A percentile compares a stretch with the other conserved stretches of the same genome.
Evolutionary conservation across 2,797 vertebrate species (phyloP).

Genomic region (Hippopotamyrus pictus): DNA sequence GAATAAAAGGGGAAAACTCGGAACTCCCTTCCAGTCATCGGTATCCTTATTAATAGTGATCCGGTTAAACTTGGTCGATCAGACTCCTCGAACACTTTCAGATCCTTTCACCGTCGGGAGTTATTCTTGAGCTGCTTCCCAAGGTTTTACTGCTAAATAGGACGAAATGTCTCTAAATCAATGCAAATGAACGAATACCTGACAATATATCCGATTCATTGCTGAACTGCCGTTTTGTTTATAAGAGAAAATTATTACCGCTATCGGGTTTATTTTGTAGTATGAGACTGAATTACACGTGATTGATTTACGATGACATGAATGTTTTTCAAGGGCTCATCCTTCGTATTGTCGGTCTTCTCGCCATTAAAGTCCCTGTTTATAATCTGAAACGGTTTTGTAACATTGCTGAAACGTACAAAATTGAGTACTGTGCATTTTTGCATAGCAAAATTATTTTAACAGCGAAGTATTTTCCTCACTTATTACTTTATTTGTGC

Average conservation of each 20-base stretch:
- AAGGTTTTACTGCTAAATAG: not conserved
- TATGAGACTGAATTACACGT: slow-evolving; percentile 3
- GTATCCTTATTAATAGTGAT: not conserved
- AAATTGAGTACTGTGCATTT: not conserved
- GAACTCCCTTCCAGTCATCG: not conserved
- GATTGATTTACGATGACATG: not conserved
- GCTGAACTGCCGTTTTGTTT: not conserved
- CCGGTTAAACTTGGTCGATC: not conserved
- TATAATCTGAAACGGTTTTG: not conserved
- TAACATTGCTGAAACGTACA: not conserved
- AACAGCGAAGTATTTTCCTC: not conserved
- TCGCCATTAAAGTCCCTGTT: not conserved
- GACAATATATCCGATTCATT: not conserved
- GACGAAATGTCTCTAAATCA: not conserved
- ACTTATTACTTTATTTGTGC: not conserved
- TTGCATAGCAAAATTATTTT: not conserved
- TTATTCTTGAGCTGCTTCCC: not conserved
- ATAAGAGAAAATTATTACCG: not conserved
- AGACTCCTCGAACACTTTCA: not conserved
- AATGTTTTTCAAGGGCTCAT: slow-evolving; percentile 11
- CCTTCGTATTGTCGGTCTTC: not conserved
- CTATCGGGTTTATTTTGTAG: not conserved
- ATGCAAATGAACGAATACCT: not conserved
- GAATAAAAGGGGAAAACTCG: not conserved
- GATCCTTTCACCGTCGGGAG: not conserved